Evolutionary conservation across 1,140 invertebrate species (phyloP).

Genomic region (Coenobita brevimanus): DNA sequence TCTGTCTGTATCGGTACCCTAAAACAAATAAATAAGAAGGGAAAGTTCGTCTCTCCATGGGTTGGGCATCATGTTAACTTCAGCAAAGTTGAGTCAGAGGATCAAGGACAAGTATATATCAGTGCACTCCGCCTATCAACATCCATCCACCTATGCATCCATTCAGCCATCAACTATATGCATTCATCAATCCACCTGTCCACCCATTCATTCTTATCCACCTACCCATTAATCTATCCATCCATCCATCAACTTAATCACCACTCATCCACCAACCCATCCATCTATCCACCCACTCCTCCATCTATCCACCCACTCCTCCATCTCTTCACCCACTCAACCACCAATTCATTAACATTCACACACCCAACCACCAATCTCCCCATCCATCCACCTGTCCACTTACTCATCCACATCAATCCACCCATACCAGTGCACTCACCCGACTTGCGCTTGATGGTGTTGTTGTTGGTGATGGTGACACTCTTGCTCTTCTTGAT

Average conservation of each 20-base stretch:
- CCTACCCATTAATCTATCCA: background rate
- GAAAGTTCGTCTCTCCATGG: too few species aligned
- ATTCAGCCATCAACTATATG: background rate
- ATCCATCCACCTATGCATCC: background rate
- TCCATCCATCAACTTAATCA: background rate
- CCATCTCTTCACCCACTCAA: background rate
- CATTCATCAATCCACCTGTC: too few species aligned
- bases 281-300: too few species aligned
- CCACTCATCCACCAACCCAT: background rate
- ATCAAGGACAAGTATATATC: too few species aligned
- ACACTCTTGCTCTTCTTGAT: conserved; percentile 68
- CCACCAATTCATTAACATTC: background rate
- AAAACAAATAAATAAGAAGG: too few species aligned
- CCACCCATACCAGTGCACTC: conserved; percentile 3
- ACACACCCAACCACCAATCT: background rate
- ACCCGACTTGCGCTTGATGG: conserved; percentile 66
- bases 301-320: too few species aligned
- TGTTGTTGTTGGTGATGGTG: conserved; percentile 67
- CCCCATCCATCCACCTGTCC: background rate
- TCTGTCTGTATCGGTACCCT: too few species aligned
- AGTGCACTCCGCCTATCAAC: too few species aligned
- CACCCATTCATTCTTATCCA: background rate
- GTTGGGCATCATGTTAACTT: too few species aligned
- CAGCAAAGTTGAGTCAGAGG: too few species aligned
- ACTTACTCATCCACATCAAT: background rate